These are phyloP conservation scores for Chironomus tentans DNA, from an alignment of 2,888 invertebrate species.

Conservation along the genomic window DNA sequence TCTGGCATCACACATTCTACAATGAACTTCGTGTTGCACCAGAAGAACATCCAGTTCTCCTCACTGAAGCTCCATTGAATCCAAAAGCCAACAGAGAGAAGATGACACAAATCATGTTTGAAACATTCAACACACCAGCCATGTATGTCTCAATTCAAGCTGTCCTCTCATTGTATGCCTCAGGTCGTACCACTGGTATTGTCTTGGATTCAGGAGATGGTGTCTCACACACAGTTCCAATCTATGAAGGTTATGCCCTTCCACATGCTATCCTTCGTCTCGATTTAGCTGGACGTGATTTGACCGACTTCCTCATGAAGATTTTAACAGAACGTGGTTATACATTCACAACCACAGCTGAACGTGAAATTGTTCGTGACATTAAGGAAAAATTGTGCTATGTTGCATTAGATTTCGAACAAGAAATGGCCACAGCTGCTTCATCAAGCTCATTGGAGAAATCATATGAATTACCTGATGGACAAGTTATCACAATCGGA, in stretches of 20 bases:
- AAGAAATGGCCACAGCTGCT: conserved; percentile 90
- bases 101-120: conserved; percentile 91
- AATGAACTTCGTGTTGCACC: conserved; percentile 94
- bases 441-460: conserved; percentile 88
- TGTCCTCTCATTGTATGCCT: conserved; percentile 84
- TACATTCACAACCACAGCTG: conserved; percentile 85
- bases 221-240: conserved; percentile 91
- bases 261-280: conserved; percentile 88
- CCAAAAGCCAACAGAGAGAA: conserved; percentile 85
- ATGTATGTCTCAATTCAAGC: conserved; percentile 92
- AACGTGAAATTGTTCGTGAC: conserved; percentile 88
- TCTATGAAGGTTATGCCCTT: conserved; percentile 89
- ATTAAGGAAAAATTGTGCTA: conserved; percentile 92
- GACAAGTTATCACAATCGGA: conserved; percentile 85
- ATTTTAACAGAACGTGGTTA: conserved; percentile 86
- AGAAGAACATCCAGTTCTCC: conserved; percentile 80
- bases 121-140: conserved; percentile 87
- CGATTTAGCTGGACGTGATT: conserved; percentile 85
- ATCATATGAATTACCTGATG: conserved; percentile 89
- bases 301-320: conserved; percentile 91
- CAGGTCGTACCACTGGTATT: conserved; percentile 94
- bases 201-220: conserved; percentile 93
- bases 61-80: conserved; percentile 81
- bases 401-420: conserved; percentile 83
- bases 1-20: conserved; percentile 99